Evolutionary conservation across 2,113 vertebrate species (phyloP).

Genomic region (Galemys pyrenaicus): DNA sequence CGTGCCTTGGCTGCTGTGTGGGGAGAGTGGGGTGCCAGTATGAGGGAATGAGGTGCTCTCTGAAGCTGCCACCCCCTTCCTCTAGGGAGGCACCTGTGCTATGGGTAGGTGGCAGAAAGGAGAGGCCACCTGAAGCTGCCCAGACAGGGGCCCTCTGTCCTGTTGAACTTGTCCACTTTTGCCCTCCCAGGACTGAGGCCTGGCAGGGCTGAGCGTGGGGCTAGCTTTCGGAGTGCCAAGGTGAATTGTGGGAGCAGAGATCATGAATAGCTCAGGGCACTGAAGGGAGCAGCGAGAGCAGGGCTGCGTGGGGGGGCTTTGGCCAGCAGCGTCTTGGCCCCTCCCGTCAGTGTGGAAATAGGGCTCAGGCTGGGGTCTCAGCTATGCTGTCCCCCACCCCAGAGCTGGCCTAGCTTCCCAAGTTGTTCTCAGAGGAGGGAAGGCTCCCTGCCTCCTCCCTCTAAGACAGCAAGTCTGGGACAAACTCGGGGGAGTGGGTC

Average conservation of each 20-base stretch:
- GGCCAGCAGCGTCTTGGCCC: not conserved
- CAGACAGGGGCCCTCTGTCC: not conserved
- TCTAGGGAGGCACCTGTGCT: not conserved
- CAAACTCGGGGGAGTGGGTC: not conserved
- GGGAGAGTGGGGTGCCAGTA: not conserved
- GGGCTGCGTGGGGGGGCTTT: not conserved
- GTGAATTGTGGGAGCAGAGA: slow-evolving; percentile 49
- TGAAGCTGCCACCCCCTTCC: not conserved
- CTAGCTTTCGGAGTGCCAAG: not conserved
- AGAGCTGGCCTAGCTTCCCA: not conserved
- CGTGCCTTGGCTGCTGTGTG: slow-evolving; percentile 40
- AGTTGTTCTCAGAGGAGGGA: slow-evolving; percentile 28
- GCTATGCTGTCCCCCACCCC: not conserved
- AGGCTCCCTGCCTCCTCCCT: slow-evolving; percentile 25
- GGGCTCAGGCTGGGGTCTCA: not conserved
- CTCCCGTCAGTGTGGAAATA: not conserved
- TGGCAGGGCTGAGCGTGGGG: not conserved
- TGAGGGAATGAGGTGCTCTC: not conserved
- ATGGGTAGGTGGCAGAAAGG: not conserved
- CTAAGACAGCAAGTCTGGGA: slow-evolving; percentile 19
- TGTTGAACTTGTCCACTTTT: not conserved
- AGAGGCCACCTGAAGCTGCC: not conserved
- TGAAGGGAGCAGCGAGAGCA: not conserved
- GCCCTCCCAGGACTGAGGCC: not conserved
- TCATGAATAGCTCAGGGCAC: slow-evolving; percentile 61